A percentile compares a stretch with the other conserved stretches of the same genome.
Evolutionary conservation across 2,888 invertebrate genomes (phyloP).

Genomic region (Parnassius apollo): DNA sequence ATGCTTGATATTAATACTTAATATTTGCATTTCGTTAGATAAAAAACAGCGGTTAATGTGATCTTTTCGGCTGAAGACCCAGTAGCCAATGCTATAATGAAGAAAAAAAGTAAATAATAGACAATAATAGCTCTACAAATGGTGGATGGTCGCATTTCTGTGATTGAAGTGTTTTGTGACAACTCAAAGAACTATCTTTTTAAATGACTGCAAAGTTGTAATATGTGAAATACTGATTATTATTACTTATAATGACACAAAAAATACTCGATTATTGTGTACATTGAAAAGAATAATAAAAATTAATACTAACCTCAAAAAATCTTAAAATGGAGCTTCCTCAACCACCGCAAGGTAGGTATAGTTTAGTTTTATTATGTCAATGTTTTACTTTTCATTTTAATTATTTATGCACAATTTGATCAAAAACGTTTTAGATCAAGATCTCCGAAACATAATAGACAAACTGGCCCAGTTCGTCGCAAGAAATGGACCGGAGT

Average conservation of each 20-base stretch:
- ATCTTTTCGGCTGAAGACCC: too few relatives aligned
- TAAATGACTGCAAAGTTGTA: not conserved
- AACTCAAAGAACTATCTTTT: conserved; percentile 10
- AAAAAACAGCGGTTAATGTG: too few relatives aligned
- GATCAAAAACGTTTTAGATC: conserved; percentile 83
- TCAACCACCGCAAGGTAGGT: conserved; percentile 83
- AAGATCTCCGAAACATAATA: conserved; percentile 97
- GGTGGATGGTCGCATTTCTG: conserved; percentile 22
- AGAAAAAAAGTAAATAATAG: conserved; percentile 7
- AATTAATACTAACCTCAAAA: conserved; percentile 58
- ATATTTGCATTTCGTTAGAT: too few relatives aligned
- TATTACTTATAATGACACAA: conserved; percentile 16
- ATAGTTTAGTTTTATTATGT: conserved; percentile 17
- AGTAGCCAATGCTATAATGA: not conserved
- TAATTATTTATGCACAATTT: not conserved
- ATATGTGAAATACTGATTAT: conserved; percentile 3
- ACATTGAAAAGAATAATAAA: conserved; percentile 5
- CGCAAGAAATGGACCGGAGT: conserved; percentile 99
- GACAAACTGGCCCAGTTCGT: conserved; percentile 99
- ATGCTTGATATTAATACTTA: too few relatives aligned
- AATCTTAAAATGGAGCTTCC: conserved; percentile 70
- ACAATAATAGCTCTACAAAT: conserved; percentile 8
- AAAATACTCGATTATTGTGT: conserved; percentile 13
- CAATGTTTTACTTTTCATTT: too few relatives aligned
- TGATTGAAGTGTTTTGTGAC: conserved; percentile 23